phyloP scores from a whole-genome alignment of 1,140 invertebrate species.

The Drosophila rufa region DNA sequence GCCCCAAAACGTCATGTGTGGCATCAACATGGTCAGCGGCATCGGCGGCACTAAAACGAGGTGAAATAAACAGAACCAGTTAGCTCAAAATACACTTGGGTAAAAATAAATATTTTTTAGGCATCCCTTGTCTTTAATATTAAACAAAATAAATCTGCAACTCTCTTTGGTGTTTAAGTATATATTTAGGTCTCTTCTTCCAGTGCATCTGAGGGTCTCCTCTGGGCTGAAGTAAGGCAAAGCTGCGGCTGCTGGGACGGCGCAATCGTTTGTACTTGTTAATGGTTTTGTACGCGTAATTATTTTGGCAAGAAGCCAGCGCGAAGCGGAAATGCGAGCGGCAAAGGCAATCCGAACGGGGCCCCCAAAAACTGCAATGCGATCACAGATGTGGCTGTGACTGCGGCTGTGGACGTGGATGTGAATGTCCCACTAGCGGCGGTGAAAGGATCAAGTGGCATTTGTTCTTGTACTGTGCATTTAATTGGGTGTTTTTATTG shows the following conservation, averaged over 20 bases:
- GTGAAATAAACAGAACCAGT: conserved; percentile 64
- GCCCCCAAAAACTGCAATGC: conserved; percentile 6
- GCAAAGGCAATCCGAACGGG: conserved; percentile 33
- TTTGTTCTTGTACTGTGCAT: conserved; percentile 78
- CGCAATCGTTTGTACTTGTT: conserved; percentile 83
- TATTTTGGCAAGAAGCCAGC: conserved; percentile 81
- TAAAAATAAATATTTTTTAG: background rate
- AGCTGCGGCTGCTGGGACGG: conserved; percentile 36
- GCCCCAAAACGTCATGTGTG: conserved; percentile 75
- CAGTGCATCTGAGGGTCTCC: conserved; percentile 7
- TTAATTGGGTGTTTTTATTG: conserved; percentile 84
- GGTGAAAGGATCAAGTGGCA: conserved; percentile 81
- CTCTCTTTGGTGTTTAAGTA: background rate
- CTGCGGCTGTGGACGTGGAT: background rate
- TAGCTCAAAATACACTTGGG: conserved; percentile 29
- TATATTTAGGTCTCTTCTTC: too few species aligned
- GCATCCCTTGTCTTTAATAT: background rate
- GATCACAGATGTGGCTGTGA: conserved; percentile 9
- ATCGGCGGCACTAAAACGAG: conserved; percentile 51
- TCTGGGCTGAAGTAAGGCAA: conserved; percentile 19
- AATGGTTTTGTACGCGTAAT: conserved; percentile 83
- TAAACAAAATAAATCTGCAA: too few species aligned
- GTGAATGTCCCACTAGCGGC: conserved; percentile 44
- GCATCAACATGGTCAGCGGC: conserved; percentile 58
- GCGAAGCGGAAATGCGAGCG: conserved; percentile 67